Base-by-base conservation (phyloP, 1,140 invertebrate genomes). In the Hesperophylax magnus region DNA sequence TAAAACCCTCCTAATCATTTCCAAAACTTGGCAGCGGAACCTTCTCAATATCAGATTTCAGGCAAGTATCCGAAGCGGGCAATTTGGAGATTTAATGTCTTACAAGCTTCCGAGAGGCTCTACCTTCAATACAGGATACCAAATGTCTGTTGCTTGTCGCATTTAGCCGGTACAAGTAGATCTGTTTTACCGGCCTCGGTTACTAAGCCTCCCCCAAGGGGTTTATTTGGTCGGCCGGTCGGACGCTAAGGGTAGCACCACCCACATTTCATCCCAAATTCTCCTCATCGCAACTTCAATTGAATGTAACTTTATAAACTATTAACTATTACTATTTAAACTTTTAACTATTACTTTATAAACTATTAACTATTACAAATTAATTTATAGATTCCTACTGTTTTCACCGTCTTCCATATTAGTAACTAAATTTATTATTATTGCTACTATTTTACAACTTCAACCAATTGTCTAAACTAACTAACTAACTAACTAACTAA, bases 111-210 rank as follows among this genome's bases (percentile, higher is more conserved):
- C 58, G 58, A 14, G 20, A 61, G 58, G 11, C 58, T 61, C 18
- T 14, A 61, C 58, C 58, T 61, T 61, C 58, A 20, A 61, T 61
- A 47, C 39, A 47, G 39, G 39, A 47, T 47, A 20, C n/a, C 18
- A 72, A 52, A 72, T 47, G 69, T 72, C 69, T 22, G 69, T 72
- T 72, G 18, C 31, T 24, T 72, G 69, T 72, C 69, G 69, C 47
- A 72, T 72, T 72, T 72, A 17, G 63, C 17, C 31, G 18, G 58
- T 24, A 22, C 39, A 47, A 47, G 39, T 47, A 1, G 63, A 34
- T n/a, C 22, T 27, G 24, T 31, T n/a, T 67, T 31, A 27, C 22
- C 22, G 63, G 11, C 24, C 31, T 67, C 63, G 17, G 39, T 67
- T 31, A 22, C 63, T 67, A 67, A 67, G 63, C 63, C 22, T 22